phyloP scores from a whole-genome alignment of 2,797 vertebrate genomes.

The Bradypus variegatus region DNA sequence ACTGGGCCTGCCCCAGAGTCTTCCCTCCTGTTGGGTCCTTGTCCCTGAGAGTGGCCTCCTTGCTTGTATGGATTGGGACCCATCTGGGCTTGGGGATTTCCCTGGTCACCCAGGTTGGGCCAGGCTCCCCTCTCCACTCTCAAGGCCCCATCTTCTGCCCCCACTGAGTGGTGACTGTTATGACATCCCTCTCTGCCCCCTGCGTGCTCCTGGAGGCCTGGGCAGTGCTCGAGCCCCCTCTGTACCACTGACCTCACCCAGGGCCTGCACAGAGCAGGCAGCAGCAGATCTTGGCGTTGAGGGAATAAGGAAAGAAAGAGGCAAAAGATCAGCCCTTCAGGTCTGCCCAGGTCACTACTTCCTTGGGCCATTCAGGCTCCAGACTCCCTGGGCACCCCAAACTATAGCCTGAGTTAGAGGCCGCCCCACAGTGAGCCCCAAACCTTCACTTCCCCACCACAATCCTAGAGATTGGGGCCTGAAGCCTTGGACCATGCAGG shows the following conservation, averaged over 20 bases:
- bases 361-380: rapidly evolving
- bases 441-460: background rate
- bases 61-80: background rate
- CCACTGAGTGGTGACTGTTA: rapidly evolving
- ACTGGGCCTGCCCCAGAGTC: background rate
- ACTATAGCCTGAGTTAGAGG: background rate
- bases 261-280: background rate
- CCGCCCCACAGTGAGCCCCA: rapidly evolving
- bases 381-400: background rate
- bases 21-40: rapidly evolving
- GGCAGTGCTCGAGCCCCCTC: background rate
- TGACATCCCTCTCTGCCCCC: background rate
- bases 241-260: background rate
- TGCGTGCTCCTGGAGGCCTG: background rate
- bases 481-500: rapidly evolving
- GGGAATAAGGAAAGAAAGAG: background rate
- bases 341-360: rapidly evolving
- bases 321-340: rapidly evolving
- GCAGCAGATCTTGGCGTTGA: background rate
- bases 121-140: background rate
- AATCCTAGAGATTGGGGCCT: background rate
- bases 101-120: background rate
- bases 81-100: background rate
- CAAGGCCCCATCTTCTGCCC: rapidly evolving
- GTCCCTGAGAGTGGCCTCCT: background rate